Conservation (phyloP, 2,888 invertebrate species). For the Cephus pulcher region DNA sequence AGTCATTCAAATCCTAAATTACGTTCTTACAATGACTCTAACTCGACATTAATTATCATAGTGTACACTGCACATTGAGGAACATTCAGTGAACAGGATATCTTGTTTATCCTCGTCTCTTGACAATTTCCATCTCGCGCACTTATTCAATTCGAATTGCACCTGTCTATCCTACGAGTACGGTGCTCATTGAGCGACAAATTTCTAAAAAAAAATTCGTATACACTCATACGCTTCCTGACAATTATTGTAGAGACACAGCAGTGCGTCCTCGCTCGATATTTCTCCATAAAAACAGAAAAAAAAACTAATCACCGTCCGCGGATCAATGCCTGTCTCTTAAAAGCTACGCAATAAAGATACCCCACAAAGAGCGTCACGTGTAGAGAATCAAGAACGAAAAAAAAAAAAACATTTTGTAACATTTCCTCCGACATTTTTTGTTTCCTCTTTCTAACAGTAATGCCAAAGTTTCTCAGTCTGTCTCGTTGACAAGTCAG, state of each 20-base stretch:
- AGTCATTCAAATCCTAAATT: not conserved
- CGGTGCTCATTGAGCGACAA: not conserved
- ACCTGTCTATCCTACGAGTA: not conserved
- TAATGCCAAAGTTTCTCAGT: not conserved
- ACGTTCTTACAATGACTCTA: conserved; percentile 9
- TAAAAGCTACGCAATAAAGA: not conserved
- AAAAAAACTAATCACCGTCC: not conserved
- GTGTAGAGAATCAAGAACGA: not conserved
- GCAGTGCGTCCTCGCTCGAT: not conserved
- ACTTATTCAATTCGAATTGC: too few species aligned
- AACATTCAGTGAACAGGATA: conserved; percentile 17
- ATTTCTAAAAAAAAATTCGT: not conserved
- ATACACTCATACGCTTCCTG: not conserved
- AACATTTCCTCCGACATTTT: not conserved
- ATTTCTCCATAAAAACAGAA: not conserved
- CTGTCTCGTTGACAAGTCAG: not conserved
- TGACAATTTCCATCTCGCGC: not conserved
- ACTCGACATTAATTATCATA: conserved; percentile 16
- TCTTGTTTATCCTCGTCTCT: not conserved
- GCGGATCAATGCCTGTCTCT: not conserved
- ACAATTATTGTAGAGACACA: not conserved
- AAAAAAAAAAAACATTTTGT: not conserved
- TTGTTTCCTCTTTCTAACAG: not conserved
- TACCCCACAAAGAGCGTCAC: not conserved
- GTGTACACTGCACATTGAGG: conserved; percentile 20